These are phyloP conservation scores for Carcina quercana DNA, from an alignment of 2,888 invertebrate species.

Conservation along the genomic window DNA sequence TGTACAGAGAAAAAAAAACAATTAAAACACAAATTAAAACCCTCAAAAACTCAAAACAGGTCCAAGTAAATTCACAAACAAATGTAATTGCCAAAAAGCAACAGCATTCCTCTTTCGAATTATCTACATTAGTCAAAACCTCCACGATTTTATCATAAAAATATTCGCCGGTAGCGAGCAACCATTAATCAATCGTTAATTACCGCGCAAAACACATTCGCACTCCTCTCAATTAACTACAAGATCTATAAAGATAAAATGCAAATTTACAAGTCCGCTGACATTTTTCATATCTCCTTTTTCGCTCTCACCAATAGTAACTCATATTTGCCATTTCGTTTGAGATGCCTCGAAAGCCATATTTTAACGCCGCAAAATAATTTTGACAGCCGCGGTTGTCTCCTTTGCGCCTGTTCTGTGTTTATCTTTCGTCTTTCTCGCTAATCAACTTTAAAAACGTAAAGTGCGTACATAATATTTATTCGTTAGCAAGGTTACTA, in stretches of 20 bases:
- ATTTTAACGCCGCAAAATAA: slow-evolving; percentile 19
- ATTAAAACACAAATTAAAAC: too few species aligned
- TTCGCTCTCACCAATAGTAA: slow-evolving; percentile 17
- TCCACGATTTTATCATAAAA: slow-evolving; percentile 34
- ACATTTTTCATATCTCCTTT: slow-evolving; percentile 32
- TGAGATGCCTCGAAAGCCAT: slow-evolving; percentile 24
- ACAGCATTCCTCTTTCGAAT: too few species aligned
- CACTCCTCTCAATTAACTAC: slow-evolving; percentile 54
- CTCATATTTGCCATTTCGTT: slow-evolving; percentile 22
- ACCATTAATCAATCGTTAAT: slow-evolving; percentile 61
- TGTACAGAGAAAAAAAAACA: too few species aligned
- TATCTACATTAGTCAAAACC: too few species aligned
- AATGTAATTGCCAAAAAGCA: too few species aligned
- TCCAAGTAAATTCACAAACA: too few species aligned
- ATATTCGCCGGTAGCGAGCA: slow-evolving; percentile 41
- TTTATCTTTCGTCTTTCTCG: slow-evolving; percentile 20
- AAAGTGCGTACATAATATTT: slow-evolving; percentile 30
- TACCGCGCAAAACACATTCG: slow-evolving; percentile 46
- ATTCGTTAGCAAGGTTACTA: slow-evolving; percentile 28
- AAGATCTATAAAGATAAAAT: slow-evolving; percentile 55
- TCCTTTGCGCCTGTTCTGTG: slow-evolving; percentile 31
- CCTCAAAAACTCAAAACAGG: too few species aligned
- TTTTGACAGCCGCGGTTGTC: slow-evolving; percentile 24
- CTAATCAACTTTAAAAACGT: slow-evolving; percentile 32
- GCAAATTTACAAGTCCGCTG: slow-evolving; percentile 40